A percentile compares a stretch with the other conserved stretches of the same genome.
These are phyloP conservation scores for Trissolcus brochymenae DNA, from an alignment of 2,888 invertebrate species.

Conservation along the genomic window DNA sequence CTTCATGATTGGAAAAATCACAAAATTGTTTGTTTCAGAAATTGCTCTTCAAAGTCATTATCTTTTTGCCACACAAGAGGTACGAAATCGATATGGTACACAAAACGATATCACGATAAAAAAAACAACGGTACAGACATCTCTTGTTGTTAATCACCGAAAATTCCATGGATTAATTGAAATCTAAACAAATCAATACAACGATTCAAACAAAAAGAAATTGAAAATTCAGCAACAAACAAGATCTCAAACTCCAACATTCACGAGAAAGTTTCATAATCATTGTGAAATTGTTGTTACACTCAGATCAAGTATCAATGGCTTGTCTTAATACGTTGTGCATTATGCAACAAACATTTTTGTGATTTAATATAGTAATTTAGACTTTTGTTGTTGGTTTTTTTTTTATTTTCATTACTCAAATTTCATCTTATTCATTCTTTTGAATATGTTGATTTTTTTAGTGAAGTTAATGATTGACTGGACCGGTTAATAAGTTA, in stretches of 20 bases:
- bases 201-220: not conserved
- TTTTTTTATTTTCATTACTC: not conserved
- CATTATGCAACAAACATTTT: constrained; percentile 38
- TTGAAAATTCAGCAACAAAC: no score
- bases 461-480: constrained; percentile 4
- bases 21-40: constrained; percentile 49
- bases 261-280: no score
- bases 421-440: not conserved
- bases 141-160: not conserved
- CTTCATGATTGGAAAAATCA: constrained; percentile 31
- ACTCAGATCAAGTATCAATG: no score
- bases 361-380: constrained; percentile 35
- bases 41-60: not conserved
- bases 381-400: constrained; percentile 7
- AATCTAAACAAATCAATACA: constrained; percentile 2
- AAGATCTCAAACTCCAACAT: no score
- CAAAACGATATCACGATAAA: not conserved
- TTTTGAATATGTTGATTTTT: not conserved
- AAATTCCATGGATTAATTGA: not conserved
- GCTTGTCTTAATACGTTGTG: not conserved
- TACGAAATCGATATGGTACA: constrained; percentile 1
- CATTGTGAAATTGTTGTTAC: no score
- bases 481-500: constrained; percentile 20
- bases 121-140: not conserved
- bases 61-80: not conserved